These are phyloP conservation scores for Ceratitis capitata DNA, from an alignment of 1,140 invertebrate genomes.

Conservation along the genomic window DNA sequence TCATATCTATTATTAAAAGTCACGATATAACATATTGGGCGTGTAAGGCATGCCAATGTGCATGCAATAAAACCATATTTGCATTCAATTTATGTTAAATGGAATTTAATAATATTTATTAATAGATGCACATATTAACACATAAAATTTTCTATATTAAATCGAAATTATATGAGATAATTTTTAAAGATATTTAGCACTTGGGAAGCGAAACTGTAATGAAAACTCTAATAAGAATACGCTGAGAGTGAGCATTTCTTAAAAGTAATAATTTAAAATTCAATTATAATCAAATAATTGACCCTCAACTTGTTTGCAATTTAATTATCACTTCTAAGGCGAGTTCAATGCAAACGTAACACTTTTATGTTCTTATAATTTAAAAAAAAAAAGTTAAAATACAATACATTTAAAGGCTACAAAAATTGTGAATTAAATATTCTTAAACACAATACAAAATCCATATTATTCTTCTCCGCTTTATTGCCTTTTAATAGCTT, in stretches of 20 bases:
- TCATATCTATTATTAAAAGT: conserved; percentile 14
- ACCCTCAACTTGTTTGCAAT: background rate
- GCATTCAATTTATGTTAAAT: background rate
- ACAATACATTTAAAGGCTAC: background rate
- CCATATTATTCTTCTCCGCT: background rate
- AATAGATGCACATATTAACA: background rate
- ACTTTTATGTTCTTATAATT: background rate
- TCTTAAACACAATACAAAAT: background rate
- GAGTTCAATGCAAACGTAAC: background rate
- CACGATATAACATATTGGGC: background rate
- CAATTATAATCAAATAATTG: background rate
- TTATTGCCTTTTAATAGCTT: background rate
- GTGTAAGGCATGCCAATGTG: background rate
- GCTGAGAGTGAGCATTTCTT: too few relatives aligned
- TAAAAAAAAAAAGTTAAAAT: too few relatives aligned
- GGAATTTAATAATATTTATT: background rate
- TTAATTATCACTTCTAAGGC: too few relatives aligned
- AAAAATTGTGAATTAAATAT: background rate
- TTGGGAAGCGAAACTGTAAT: background rate
- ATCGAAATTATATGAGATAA: background rate
- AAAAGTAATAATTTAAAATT: too few relatives aligned
- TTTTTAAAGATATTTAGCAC: background rate
- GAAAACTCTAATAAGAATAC: too few relatives aligned
- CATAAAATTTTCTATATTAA: background rate
- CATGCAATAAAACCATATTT: background rate